Conservation (phyloP, 2,888 invertebrate species). For the Cepaea hortensis region DNA sequence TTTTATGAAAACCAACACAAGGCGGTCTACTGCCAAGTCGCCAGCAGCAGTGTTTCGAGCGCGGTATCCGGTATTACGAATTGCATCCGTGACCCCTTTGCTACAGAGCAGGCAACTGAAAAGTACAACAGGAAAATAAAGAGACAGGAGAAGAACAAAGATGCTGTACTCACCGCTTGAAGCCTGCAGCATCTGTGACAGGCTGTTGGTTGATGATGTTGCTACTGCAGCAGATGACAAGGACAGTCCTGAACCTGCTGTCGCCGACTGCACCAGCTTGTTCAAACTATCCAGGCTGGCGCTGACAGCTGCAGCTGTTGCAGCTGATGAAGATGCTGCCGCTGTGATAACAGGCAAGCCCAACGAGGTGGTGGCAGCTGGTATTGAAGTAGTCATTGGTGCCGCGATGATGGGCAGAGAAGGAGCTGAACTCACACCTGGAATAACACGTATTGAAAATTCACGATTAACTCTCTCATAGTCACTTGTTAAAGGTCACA, state of each 20-base stretch:
- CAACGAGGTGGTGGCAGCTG: neutral
- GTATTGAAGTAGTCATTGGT: neutral
- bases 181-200: slow-evolving; percentile 28
- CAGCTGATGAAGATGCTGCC: slow-evolving; percentile 20
- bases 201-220: neutral
- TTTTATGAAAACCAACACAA: too few species aligned
- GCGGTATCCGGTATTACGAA: too few species aligned
- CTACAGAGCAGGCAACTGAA: too few species aligned
- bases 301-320: slow-evolving; percentile 39
- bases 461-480: too few species aligned
- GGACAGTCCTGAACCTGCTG: neutral
- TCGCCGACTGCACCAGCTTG: slow-evolving; percentile 44
- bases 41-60: too few species aligned
- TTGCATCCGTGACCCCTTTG: too few species aligned
- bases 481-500: too few species aligned
- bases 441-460: neutral
- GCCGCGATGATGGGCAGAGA: neutral
- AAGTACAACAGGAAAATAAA: too few species aligned
- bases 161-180: neutral
- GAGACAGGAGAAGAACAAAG: too few species aligned
- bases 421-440: neutral
- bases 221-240: neutral
- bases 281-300: slow-evolving; percentile 45
- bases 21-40: too few species aligned
- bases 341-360: neutral